A percentile compares a stretch with the other conserved stretches of the same genome.
These are phyloP conservation scores for Tupaia chinensis DNA, from an alignment of 2,113 vertebrate species.

Conservation along the genomic window DNA sequence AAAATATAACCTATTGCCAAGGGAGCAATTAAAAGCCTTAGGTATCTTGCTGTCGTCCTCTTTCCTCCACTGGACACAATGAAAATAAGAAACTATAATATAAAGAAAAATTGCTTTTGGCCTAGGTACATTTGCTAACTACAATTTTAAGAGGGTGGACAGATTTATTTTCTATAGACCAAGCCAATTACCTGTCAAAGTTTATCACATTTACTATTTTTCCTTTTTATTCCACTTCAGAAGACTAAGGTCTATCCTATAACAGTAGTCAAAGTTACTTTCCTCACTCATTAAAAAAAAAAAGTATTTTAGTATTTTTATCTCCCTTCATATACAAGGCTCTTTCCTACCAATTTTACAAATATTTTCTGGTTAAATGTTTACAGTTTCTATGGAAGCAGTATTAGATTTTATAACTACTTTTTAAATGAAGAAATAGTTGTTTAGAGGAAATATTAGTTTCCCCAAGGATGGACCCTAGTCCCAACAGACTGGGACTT, in stretches of 20 bases:
- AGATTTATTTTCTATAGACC: not conserved
- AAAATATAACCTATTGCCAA: not conserved
- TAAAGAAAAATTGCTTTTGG: not conserved
- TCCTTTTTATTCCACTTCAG: not conserved
- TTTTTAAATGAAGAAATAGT: conserved; percentile 5
- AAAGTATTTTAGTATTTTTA: not conserved
- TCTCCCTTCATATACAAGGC: too few relatives aligned
- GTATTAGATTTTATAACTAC: not conserved
- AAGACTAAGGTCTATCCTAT: not conserved
- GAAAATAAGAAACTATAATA: not conserved
- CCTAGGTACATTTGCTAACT: not conserved
- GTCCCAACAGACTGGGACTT: not conserved
- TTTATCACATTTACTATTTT: not conserved
- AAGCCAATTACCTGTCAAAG: not conserved
- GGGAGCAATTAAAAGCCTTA: not conserved
- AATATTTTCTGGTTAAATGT: not conserved
- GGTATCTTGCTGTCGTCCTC: not conserved
- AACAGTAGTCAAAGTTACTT: not conserved
- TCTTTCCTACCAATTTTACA: not conserved
- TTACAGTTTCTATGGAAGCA: not conserved
- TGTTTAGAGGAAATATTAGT: not conserved
- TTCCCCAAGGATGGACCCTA: not conserved
- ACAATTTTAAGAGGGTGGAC: not conserved
- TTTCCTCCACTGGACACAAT: not conserved
- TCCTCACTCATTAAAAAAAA: not conserved